These are phyloP conservation scores for Manis pentadactyla DNA, from an alignment of 2,797 vertebrate genomes.

Conservation along the genomic window DNA sequence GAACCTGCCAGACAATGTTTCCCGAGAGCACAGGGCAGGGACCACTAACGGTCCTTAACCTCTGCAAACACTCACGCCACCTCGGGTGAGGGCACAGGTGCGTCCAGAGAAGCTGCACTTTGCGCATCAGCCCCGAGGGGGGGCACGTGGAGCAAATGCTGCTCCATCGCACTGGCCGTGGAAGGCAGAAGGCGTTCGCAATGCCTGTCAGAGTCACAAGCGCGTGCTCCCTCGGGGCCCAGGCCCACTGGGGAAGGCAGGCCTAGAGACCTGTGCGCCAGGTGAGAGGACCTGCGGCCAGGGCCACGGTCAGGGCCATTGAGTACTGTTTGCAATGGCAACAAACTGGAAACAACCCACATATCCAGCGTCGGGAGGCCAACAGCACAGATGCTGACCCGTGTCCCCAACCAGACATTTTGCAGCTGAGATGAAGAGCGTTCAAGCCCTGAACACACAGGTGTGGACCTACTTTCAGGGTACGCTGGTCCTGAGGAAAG, in stretches of 20 bases:
- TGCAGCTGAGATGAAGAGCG: rapidly evolving
- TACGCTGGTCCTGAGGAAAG: rapidly evolving
- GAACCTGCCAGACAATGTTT: not conserved
- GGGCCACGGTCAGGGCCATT: too few relatives aligned
- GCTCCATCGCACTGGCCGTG: rapidly evolving
- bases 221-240: rapidly evolving
- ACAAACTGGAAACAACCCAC: rapidly evolving
- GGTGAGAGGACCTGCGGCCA: rapidly evolving
- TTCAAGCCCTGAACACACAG: not conserved
- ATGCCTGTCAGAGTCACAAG: not conserved
- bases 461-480: rapidly evolving
- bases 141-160: rapidly evolving
- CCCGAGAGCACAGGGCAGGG: not conserved
- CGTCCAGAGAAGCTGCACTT: rapidly evolving
- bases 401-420: rapidly evolving
- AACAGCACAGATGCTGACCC: rapidly evolving
- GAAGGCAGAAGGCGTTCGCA: rapidly evolving
- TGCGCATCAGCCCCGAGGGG: not conserved
- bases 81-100: not conserved
- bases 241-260: not conserved
- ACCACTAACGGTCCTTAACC: rapidly evolving
- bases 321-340: rapidly evolving
- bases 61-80: rapidly evolving
- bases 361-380: rapidly evolving
- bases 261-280: rapidly evolving